A percentile compares a stretch with the other conserved stretches of the same genome.
These are phyloP conservation scores for Diaperis boleti DNA, from an alignment of 2,888 invertebrate genomes.

Conservation along the genomic window DNA sequence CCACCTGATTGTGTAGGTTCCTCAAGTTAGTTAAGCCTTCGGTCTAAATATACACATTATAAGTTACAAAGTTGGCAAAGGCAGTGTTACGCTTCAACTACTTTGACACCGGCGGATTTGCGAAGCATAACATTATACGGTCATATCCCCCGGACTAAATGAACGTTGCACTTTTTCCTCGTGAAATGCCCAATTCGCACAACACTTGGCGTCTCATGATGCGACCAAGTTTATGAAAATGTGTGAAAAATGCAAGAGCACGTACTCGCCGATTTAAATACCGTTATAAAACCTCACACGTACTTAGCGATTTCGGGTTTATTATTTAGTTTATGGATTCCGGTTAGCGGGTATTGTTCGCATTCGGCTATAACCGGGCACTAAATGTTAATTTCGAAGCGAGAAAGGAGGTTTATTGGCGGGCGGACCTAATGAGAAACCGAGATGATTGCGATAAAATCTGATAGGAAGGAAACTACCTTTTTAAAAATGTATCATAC, in stretches of 20 bases:
- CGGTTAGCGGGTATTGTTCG: not conserved
- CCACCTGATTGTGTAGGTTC: constrained; percentile 34
- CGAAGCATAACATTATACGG: constrained; percentile 39
- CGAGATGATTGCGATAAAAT: not conserved
- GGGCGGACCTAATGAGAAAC: not conserved
- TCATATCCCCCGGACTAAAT: constrained; percentile 16
- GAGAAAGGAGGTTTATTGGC: not conserved
- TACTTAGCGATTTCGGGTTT: constrained; percentile 26
- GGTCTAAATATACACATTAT: constrained; percentile 39
- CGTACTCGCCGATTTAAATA: constrained; percentile 25
- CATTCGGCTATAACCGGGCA: constrained; percentile 16
- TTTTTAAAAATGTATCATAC: too few relatives aligned
- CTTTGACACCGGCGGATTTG: constrained; percentile 41
- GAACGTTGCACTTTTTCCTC: constrained; percentile 17
- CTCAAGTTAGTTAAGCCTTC: constrained; percentile 21
- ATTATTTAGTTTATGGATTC: constrained; percentile 31
- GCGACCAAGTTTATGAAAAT: constrained; percentile 18
- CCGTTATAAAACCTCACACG: constrained; percentile 27
- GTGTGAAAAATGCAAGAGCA: constrained; percentile 29
- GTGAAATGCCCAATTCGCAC: constrained; percentile 14
- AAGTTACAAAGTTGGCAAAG: constrained; percentile 39
- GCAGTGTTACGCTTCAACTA: constrained; percentile 38
- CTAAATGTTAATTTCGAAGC: constrained; percentile 18
- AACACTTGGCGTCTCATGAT: constrained; percentile 1
- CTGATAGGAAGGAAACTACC: too few relatives aligned